Base-by-base conservation (phyloP, 2,797 vertebrate species). In the Gobio occitaniae region DNA sequence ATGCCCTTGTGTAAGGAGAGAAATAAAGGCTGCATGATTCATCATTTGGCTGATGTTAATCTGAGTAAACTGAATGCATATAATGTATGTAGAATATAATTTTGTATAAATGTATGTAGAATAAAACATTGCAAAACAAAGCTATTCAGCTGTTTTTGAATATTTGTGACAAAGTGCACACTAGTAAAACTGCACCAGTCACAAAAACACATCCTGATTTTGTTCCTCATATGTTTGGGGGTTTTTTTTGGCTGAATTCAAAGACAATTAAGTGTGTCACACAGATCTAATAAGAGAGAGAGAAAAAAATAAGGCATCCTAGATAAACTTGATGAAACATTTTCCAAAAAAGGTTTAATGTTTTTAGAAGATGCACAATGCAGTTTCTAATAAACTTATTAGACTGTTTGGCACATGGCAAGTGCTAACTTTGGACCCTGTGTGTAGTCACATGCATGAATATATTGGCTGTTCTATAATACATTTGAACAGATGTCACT, bases 31-130 rank as follows among this genome's bases (percentile, higher is more conserved):
- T 56, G 50, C n/a, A 25, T 71, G 84, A 85, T 85, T 44, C 63
- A 86, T 82, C 52, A 61, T 52, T 71, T 63, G 17, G 32, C 74
- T 63, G 65, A 86, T 82, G 66, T 78, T 77, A 70, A 70, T 82
- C 65, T 15, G 7, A 66, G 52, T 50, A 82, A 63, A 74, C 5
- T 48, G 52, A 78, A 78, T 78, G 66, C 44, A 52, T 74, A 7
- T 65, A 32, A 17, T 17, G 17, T 6, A 52, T 17, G 16, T 52
- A 52, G 50, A 52, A 52, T 17, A 52, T n/a, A n/a, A n/a, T 16
- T 65, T 65, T 29, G 13, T 32, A 13, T 5, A 32, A 32, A 17
- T 17, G 17, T 6, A 52, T 17, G 16, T 52, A 52, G 50, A 52
- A 52, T 17, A 52, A 52, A 52, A 52, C 16, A 52, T 52, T 17